A percentile compares a stretch with the other conserved stretches of the same genome.
Conservation (phyloP, 2,888 invertebrate genomes). For the Drosophila bunnanda region DNA sequence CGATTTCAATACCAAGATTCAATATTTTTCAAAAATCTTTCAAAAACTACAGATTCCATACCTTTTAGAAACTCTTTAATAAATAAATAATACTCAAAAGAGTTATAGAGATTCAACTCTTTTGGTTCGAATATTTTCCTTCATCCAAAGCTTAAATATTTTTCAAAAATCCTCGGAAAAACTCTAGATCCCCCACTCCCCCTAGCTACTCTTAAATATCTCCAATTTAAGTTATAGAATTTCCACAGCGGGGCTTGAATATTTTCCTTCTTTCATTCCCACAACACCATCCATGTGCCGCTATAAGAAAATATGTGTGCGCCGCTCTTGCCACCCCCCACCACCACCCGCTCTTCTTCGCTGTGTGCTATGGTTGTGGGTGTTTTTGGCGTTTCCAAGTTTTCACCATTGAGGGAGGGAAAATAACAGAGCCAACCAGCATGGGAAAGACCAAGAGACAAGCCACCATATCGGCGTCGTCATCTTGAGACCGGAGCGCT, state of each 20-base stretch:
- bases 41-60: too few species aligned
- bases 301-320: conserved; percentile 61
- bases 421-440: conserved; percentile 65
- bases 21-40: neutral
- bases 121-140: too few species aligned
- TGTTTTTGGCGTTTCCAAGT: conserved; percentile 48
- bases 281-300: conserved; percentile 66
- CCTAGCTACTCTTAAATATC: neutral
- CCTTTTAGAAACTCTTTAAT: too few species aligned
- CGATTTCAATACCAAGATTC: neutral
- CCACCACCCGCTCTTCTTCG: neutral
- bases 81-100: too few species aligned
- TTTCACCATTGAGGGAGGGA: conserved; percentile 37
- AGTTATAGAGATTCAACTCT: too few species aligned
- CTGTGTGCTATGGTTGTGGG: conserved; percentile 42
- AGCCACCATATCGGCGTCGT: conserved; percentile 61
- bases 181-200: too few species aligned
- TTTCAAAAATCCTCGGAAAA: neutral
- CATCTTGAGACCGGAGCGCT: conserved; percentile 53
- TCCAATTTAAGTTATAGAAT: conserved; percentile 1
- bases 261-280: conserved; percentile 66
- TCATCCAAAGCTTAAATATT: neutral
- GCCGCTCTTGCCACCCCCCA: conserved; percentile 34
- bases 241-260: neutral
- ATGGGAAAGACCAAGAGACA: conserved; percentile 61